A percentile compares a stretch with the other conserved stretches of the same genome.
Conservation (phyloP, 2,888 invertebrate genomes). For the Chloromyia formosa region DNA sequence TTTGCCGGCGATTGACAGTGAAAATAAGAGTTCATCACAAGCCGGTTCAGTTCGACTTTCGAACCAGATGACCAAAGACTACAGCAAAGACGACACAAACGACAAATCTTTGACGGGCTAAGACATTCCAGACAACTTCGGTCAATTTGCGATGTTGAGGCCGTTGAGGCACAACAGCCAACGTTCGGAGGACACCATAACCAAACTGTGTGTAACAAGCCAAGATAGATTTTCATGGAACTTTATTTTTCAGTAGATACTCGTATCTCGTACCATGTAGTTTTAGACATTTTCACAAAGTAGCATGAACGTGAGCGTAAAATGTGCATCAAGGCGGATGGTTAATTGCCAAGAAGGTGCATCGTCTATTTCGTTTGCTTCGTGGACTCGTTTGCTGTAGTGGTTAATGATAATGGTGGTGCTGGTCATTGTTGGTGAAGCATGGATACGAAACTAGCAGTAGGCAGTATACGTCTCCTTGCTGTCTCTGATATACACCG, state of each 20-base stretch:
- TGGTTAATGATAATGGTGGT: background rate
- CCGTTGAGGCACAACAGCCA: background rate
- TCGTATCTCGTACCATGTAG: background rate
- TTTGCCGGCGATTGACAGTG: conserved; percentile 11
- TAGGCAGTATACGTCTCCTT: conserved; percentile 33
- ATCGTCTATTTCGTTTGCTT: background rate
- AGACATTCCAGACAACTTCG: conserved; percentile 34
- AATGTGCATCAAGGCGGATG: conserved; percentile 13
- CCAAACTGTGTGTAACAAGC: conserved; percentile 19
- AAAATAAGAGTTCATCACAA: conserved; percentile 23
- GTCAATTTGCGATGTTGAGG: background rate
- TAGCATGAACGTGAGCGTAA: conserved; percentile 29
- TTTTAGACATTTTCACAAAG: conserved; percentile 13
- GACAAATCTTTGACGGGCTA: conserved; percentile 27
- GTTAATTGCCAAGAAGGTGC: conserved; percentile 38
- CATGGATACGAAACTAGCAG: background rate
- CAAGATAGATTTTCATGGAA: conserved; percentile 16
- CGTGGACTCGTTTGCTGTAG: background rate
- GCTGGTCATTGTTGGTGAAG: background rate
- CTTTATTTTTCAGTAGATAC: conserved; percentile 31
- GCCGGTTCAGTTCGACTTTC: background rate
- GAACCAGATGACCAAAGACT: conserved; percentile 19
- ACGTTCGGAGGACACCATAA: conserved; percentile 1
- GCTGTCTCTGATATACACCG: conserved; percentile 29
- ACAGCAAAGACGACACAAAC: background rate